Evolutionary conservation across 2,113 vertebrate genomes (phyloP), one percentile per base, ranked within the genome.

Genomic region (Cricetomys ansorgei): DNA sequence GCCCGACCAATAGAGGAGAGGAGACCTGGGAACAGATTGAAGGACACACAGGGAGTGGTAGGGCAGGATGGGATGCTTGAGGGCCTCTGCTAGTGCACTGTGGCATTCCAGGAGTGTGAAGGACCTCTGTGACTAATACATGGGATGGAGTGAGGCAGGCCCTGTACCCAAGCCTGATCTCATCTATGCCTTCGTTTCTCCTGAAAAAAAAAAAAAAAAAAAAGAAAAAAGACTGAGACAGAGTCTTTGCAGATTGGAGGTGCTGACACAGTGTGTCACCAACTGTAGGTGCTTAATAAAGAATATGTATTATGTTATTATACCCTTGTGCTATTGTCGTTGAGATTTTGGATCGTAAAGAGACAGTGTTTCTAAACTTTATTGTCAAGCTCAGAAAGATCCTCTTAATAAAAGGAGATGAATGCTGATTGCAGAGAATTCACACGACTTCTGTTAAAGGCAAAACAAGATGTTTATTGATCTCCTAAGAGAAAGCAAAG

Each of bases 341-440:
- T 73, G 73, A 79, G 69, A 67, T 96, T 89, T 69, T 40, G 76
- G 93, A 43, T 90, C 57, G 17, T 55, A 92, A 94, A 80, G 70
- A 59, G 53, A 55, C 79, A 45, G 19, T 43, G n/a, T 90, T 65
- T 55, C 87, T 94, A 89, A 85, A 73, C 53, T 79, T 92, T 79
- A 83, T 65, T 67, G 80, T 93, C 92, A 85, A 95, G 70, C 64
- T 88, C 85, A 50, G 87, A 91, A 79, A 57, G 40, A 27, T 55
- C 64, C 40, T 95, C 88, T 96, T 96, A 96, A 97, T 89, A 85
- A 94, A 93, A 96, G 84, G 50, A 97, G 89, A 93, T 77, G 85
- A 67, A 76, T 90, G 92, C 31, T 64, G 70, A 93, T 96, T 53
- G 75, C 53, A 87, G 93, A 92, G 84, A 89, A 96, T 81, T 75